Base-by-base conservation (phyloP, 2,888 invertebrate species). In the Nymphalis polychloros region DNA sequence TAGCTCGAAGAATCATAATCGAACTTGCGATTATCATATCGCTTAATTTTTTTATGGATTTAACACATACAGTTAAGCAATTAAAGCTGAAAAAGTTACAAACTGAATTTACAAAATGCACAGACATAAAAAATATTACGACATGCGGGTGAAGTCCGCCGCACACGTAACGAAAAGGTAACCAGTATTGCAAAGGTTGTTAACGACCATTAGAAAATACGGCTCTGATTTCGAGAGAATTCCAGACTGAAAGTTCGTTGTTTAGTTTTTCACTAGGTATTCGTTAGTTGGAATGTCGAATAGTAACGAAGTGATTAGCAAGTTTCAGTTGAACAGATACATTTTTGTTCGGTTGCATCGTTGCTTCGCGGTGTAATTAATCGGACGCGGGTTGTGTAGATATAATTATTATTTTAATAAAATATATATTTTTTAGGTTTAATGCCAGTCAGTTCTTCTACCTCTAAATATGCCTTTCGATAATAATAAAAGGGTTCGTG, bases 141-240 rank as follows among this genome's bases (percentile, higher is more conserved):
- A 17, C 27, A 55, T 55, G 31, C 53, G 27, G 53, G 53, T 23
- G 27, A 31, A 55, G 53, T 55, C n/a, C 27, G 31, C 31, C 53
- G 53, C 31, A 55, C 53, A 31, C n/a, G 17, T 17, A 31, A 55
- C 53, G 23, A 27, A 55, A 55, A 55, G 53, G 53, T 31, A 31
- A 55, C 53, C 53, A 27, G 53, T 55, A 55, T 55, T 55, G 53
- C 53, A 55, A 55, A 55, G 53, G 27, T 55, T 55, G 53, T 55
- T 31, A 55, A 17, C 31, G 53, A 55, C 53, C 53, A 31, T 55
- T 55, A 55, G 53, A 31, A n/a, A 55, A 52, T 23, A 27, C 52
- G 52, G 52, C 52, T 52, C 16, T 52, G 52, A 52, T 52, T 52
- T 52, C 52, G 23, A 52, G 52, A 52, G 52, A 52, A 52, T 23